Conservation (phyloP, 2,888 invertebrate genomes). For the Lasioglossum lativentre region DNA sequence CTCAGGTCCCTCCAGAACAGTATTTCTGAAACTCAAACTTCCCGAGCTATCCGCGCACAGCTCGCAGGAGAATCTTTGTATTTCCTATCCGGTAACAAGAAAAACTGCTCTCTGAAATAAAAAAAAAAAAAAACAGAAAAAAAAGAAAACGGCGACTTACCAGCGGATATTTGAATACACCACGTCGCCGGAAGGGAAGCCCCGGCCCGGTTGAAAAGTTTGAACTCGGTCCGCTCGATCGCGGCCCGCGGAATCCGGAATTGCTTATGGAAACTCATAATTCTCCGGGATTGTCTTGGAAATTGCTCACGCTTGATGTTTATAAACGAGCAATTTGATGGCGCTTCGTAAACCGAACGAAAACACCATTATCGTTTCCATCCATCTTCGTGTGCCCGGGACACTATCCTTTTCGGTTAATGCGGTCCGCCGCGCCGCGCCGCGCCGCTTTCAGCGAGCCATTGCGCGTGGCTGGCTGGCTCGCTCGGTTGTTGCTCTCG, state of each 20-base stretch:
- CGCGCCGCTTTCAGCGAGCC: slow-evolving; percentile 13
- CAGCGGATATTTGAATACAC: slow-evolving; percentile 52
- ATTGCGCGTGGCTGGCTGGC: slow-evolving; percentile 10
- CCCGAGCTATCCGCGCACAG: too few species aligned
- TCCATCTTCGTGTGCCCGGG: background rate
- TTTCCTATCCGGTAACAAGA: background rate
- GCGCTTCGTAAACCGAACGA: slow-evolving; percentile 28
- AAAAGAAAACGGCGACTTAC: background rate
- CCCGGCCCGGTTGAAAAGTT: slow-evolving; percentile 31
- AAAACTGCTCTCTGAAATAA: background rate
- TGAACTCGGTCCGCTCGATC: slow-evolving; percentile 31
- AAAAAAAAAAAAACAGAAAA: too few species aligned
- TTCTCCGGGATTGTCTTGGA: slow-evolving; percentile 36
- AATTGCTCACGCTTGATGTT: slow-evolving; percentile 51
- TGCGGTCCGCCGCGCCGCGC: background rate
- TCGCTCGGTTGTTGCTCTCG: slow-evolving; percentile 16
- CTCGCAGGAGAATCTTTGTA: background rate
- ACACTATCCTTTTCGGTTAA: slow-evolving; percentile 32
- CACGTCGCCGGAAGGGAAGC: slow-evolving; percentile 15
- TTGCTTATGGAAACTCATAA: slow-evolving; percentile 22
- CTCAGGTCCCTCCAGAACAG: background rate
- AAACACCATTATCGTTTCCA: slow-evolving; percentile 43
- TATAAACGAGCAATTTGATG: slow-evolving; percentile 44
- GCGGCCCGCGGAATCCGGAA: slow-evolving; percentile 11
- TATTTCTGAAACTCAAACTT: background rate